A percentile compares a stretch with the other conserved stretches of the same genome.
Conservation (phyloP, 2,888 invertebrate species). For the Tetanocera ferruginea region DNA sequence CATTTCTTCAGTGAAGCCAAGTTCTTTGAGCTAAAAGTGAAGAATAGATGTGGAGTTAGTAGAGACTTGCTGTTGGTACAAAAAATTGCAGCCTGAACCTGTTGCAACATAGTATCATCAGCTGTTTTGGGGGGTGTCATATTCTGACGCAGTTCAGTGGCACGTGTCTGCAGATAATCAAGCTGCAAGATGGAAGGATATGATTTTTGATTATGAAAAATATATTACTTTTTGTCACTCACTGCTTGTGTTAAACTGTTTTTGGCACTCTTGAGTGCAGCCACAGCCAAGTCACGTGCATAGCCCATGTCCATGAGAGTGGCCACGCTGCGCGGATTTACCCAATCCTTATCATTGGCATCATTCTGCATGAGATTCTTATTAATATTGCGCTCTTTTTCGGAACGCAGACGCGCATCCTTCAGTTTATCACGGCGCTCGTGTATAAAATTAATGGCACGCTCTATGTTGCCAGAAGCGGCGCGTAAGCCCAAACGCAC, state of each 20-base stretch:
- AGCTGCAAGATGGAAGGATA: conserved; percentile 49
- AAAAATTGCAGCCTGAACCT: conserved; percentile 43
- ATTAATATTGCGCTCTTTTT: conserved; percentile 70
- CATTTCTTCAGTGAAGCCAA: conserved; percentile 75
- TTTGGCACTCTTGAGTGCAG: conserved; percentile 77
- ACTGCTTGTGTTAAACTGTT: conserved; percentile 80
- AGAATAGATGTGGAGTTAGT: neutral
- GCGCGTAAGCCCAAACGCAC: conserved; percentile 80
- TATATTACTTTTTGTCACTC: conserved; percentile 69
- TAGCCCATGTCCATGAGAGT: conserved; percentile 80
- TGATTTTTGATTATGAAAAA: neutral
- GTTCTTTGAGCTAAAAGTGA: conserved; percentile 64
- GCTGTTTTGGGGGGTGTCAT: conserved; percentile 46
- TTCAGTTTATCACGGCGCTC: conserved; percentile 72
- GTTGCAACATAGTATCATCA: conserved; percentile 53
- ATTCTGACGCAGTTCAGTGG: conserved; percentile 53
- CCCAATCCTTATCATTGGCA: conserved; percentile 57
- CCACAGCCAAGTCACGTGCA: conserved; percentile 72
- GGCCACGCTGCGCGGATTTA: conserved; percentile 67
- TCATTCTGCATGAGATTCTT: conserved; percentile 50
- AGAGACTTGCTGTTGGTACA: neutral
- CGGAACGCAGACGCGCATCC: conserved; percentile 71
- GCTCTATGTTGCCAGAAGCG: conserved; percentile 73
- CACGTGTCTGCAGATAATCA: conserved; percentile 60
- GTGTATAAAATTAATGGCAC: conserved; percentile 77